phyloP scores from a whole-genome alignment of 2,113 vertebrate genomes.

The Physeter macrocephalus region DNA sequence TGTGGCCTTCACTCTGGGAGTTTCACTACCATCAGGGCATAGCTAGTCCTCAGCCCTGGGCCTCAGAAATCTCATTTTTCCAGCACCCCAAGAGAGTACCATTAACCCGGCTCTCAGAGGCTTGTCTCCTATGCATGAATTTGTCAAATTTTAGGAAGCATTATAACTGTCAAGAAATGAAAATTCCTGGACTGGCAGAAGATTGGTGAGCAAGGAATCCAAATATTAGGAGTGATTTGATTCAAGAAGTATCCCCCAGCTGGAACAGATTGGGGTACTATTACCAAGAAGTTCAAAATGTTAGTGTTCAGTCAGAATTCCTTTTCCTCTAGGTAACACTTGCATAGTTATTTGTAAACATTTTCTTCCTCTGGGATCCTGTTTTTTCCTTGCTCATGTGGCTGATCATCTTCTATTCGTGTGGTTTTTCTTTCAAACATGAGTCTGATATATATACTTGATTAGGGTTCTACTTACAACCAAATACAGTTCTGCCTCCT shows the following conservation, averaged over 20 bases:
- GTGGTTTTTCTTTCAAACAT: not conserved
- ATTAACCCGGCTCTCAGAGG: not conserved
- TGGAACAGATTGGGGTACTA: not conserved
- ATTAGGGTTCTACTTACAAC: conserved; percentile 4
- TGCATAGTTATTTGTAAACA: conserved; percentile 6
- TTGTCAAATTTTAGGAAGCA: not conserved
- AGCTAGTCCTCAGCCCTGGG: not conserved
- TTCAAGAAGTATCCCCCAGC: not conserved
- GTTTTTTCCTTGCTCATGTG: not conserved
- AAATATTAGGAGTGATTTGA: not conserved
- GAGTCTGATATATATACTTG: not conserved
- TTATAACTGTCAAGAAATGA: not conserved
- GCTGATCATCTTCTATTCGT: conserved; percentile 42
- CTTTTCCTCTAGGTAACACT: not conserved
- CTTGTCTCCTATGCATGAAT: not conserved
- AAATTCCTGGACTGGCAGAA: not conserved
- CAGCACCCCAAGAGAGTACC: not conserved
- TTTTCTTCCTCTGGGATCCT: not conserved
- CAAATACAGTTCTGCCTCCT: not conserved
- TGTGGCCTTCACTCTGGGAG: not conserved
- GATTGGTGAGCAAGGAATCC: not conserved
- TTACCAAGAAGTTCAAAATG: not conserved
- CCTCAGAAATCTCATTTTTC: not conserved
- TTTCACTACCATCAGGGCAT: not conserved
- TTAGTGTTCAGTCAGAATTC: not conserved